Evolutionary conservation across 1,140 invertebrate species (phyloP), one percentile per base, ranked within the genome.

Genomic region (Matsumurasca onukii): DNA sequence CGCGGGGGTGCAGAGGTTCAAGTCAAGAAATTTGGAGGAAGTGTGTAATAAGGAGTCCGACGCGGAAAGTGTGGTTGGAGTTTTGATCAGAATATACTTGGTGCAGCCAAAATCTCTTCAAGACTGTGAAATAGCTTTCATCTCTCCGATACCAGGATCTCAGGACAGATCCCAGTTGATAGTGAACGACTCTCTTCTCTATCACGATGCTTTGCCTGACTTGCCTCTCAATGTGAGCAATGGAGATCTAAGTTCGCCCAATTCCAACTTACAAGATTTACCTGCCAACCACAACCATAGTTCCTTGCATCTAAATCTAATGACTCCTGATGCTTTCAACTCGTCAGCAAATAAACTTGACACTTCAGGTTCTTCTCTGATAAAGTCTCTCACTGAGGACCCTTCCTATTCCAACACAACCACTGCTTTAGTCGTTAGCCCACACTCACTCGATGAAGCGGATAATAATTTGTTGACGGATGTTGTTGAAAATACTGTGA

Each of bases 281-380:
- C 31, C 59, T n/a, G 22, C 66, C 3, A 68, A 68, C 31, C 66
- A 68, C 31, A 68, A 68, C 31, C 66, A 68, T 24, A 39, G 31
- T 45, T 61, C 66, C 29, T 31, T 68, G 31, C 59, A 59, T 24
- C 65, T 71, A 3, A 92, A 89, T 75, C 83, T 95, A 1, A 90
- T 97, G 85, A 94, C 93, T 1, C 93, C 94, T 0, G 92, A 95
- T 78, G 92, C 91, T 3, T 97, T 95, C 74, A 92, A 86, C 80
- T 91, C 83, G 48, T 83, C 86, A 1, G 55, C 48, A 9, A 62
- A n/a, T n/a, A n/a, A 68, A 59, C 57, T n/a, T n/a, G 57, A 48
- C 13, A 45, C 55, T 17, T 45, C 67, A 49, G 64, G 22, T 30
- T 66, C 64, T 2, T 52, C 45, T 48, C 24, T 49, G n/a, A 49